These are phyloP conservation scores for Trichomalopsis sarcophagae DNA, from an alignment of 1,140 invertebrate species.

Conservation along the genomic window DNA sequence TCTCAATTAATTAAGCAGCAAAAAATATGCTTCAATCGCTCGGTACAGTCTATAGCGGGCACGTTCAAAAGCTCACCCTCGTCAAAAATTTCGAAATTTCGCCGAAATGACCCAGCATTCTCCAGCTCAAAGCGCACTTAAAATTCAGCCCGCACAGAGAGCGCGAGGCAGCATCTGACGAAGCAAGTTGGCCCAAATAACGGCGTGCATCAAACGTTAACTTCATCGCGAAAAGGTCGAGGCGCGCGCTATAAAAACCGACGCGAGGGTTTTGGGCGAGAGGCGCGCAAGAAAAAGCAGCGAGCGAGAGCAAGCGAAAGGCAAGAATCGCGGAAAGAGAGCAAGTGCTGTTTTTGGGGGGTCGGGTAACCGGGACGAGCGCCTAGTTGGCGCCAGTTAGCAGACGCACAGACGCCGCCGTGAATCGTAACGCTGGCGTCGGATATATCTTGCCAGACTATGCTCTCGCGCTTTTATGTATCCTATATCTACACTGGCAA, in stretches of 20 bases:
- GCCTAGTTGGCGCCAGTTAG: slow-evolving; percentile 22
- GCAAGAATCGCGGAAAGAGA: neutral
- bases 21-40: too few relatives aligned
- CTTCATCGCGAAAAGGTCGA: neutral
- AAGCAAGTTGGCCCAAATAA: neutral
- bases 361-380: neutral
- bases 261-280: too few relatives aligned
- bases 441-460: neutral
- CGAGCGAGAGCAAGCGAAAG: neutral
- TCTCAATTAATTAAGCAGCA: too few relatives aligned
- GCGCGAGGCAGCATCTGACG: neutral
- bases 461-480: neutral
- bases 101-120: neutral
- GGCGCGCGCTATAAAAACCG: neutral
- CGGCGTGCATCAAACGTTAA: neutral
- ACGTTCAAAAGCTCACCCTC: too few relatives aligned
- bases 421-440: slow-evolving; percentile 10
- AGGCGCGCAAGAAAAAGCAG: neutral
- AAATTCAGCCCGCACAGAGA: neutral
- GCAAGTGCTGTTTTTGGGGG: neutral
- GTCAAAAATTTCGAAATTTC: neutral
- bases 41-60: too few relatives aligned
- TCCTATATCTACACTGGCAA: neutral
- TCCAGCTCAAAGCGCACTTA: neutral
- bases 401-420: slow-evolving; percentile 30